Evolutionary conservation across 1,140 invertebrate species (phyloP), one percentile per base, ranked within the genome.

Genomic region (Lineus longissimus): DNA sequence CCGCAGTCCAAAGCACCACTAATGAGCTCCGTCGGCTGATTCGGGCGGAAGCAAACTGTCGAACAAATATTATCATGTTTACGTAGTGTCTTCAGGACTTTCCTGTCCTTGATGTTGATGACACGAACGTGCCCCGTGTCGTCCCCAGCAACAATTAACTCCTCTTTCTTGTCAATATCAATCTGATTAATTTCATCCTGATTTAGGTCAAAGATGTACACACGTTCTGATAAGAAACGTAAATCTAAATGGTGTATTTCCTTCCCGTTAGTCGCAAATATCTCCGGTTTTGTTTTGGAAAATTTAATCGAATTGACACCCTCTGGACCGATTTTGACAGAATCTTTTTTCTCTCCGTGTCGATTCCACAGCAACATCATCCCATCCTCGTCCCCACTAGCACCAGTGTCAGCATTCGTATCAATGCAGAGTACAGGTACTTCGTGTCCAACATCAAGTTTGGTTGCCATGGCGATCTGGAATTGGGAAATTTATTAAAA

Each of bases 11-110:
- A 55, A 19, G 75, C 77, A 6, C 73, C 76, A 36, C 69, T 74
- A 19, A 78, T 58, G 11, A 79, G 41, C 45, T 78, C 75, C 75
- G 73, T 75, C 27, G 71, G 73, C 57, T 70, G 70, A 13, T 64
- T 62, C 9, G 70, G 65, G 19, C 74, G 69, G 54, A 79, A 79
- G 61, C 66, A 62, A 30, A 72, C 72, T 29, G 74, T 72, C 6
- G 77, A 71, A 64, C 77, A 79, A 27, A 79, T 79, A 54, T 78
- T 79, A 40, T 76, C 73, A 63, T 79, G 77, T 60, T 78, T 78
- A 31, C 75, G 59, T 2, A 79, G 63, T 15, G 75, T 78, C 68
- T 77, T 79, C 43, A 67, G 76, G 0, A 78, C 45, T 55, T 73
- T 72, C 33, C 69, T 72, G 27, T 77, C 72, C 15, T 67, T 57